Evolutionary conservation across 2,888 invertebrate genomes (phyloP), one percentile per base, ranked within the genome.

Genomic region (Agriotes lineatus): DNA sequence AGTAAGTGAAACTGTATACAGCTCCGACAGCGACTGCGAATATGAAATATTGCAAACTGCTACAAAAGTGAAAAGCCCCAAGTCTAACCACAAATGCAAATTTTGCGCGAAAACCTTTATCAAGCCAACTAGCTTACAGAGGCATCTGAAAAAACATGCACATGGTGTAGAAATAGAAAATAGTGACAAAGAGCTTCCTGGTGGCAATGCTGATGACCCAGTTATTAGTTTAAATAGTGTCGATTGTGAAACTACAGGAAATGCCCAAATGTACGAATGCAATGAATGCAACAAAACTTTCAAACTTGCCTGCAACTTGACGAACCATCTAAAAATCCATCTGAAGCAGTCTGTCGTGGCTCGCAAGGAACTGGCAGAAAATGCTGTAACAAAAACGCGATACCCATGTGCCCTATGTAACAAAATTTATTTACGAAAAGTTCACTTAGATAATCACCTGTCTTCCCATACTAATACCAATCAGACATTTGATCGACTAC

Each of bases 1-100:
- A 37, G 39, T 67, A 10, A 59, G 39, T n/a, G 66, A 71, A 65
- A 69, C 48, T 10, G 50, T 73, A 10, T 73, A 73, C 44, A 71
- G 71, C 25, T 71, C 71, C 1, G 69, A 71, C 37, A 71, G 69
- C 42, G 73, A 73, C 61, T 71, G 71, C 19, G 73, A 73, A 62
- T 73, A 73, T 50, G 69, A 73, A 65, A 58, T 73, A 35, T 10
- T 73, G 20, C 69, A 65, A 39, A 73, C 65, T 3, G 52, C 61
- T 19, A 56, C 48, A 42, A 72, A 69, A 48, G 12, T 72, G 10
- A 63, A 35, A 0, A 45, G n/a, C 14, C 5, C 48, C 39, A 57
- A 69, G 33, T 60, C 50, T 7, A 16, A 16, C 5, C 22, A 64
- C 25, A 22, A 30, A 12, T 75, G 75, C 48, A 35, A 59, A 1